Conservation (phyloP, 2,888 invertebrate species). For the Epirrita christyi region DNA sequence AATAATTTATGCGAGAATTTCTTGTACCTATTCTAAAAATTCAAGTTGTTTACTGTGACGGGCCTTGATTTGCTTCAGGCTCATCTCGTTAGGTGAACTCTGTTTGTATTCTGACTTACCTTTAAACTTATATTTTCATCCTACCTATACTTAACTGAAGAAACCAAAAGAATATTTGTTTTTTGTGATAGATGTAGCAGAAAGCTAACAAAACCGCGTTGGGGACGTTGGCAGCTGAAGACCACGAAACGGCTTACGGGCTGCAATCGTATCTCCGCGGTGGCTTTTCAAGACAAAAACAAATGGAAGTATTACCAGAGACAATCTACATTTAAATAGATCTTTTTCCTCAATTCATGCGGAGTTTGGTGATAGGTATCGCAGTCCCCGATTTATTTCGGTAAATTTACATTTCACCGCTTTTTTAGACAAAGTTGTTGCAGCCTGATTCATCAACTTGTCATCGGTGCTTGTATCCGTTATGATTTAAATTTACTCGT, state of each 20-base stretch:
- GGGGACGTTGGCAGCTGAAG: constrained; percentile 42
- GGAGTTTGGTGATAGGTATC: constrained; percentile 82
- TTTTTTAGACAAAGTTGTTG: constrained; percentile 43
- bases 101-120: too few relatives aligned
- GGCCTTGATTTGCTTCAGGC: constrained; percentile 51
- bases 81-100: constrained; percentile 45
- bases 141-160: too few relatives aligned
- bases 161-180: background rate
- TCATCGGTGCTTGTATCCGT: constrained; percentile 38
- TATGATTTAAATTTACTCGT: constrained; percentile 6
- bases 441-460: constrained; percentile 44
- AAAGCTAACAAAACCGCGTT: constrained; percentile 38
- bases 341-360: constrained; percentile 82
- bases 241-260: constrained; percentile 66
- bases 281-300: constrained; percentile 77
- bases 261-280: constrained; percentile 69
- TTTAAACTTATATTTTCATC: too few relatives aligned
- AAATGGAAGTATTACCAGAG: constrained; percentile 82
- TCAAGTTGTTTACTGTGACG: constrained; percentile 58
- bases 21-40: constrained; percentile 55
- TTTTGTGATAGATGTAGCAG: constrained; percentile 29
- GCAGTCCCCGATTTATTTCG: constrained; percentile 76
- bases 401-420: constrained; percentile 71
- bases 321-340: constrained; percentile 84
- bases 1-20: constrained; percentile 59